Conservation (phyloP, 2,888 invertebrate genomes). For the Pammene fasciana region DNA sequence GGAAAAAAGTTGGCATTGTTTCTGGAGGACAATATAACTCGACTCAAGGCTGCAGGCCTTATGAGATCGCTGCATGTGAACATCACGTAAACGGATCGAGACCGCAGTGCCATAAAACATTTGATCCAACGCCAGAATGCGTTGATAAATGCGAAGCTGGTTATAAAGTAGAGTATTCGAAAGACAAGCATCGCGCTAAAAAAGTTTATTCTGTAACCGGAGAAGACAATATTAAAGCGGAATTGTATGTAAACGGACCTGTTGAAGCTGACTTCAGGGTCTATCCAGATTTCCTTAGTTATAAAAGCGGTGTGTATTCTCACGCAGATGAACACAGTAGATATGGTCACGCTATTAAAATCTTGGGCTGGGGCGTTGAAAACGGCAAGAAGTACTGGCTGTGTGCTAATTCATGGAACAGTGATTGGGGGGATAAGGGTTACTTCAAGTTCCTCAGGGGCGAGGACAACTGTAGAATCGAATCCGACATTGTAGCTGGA, state of each 20-base stretch:
- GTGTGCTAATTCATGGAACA: conserved; percentile 60
- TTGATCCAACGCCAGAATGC: conserved; percentile 91
- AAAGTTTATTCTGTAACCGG: not conserved
- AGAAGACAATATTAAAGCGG: not conserved
- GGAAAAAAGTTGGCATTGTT: conserved; percentile 92
- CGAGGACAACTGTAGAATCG: conserved; percentile 89
- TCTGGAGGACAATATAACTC: conserved; percentile 89
- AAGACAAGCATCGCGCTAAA: conserved; percentile 75
- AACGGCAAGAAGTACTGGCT: conserved; percentile 92
- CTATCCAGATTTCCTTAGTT: conserved; percentile 91
- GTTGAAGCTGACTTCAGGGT: conserved; percentile 90
- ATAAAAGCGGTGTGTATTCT: conserved; percentile 88
- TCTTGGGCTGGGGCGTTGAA: conserved; percentile 95
- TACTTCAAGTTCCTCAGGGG: conserved; percentile 95
- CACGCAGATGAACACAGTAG: conserved; percentile 83
- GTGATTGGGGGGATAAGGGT: conserved; percentile 95
- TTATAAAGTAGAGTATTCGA: conserved; percentile 87
- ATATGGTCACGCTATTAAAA: conserved; percentile 90
- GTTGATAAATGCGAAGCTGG: conserved; percentile 84
- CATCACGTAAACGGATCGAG: not conserved
- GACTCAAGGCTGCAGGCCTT: conserved; percentile 87
- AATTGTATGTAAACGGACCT: not conserved
- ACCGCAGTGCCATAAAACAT: conserved; percentile 78
- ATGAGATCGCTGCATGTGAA: conserved; percentile 86
- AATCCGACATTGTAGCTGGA: conserved; percentile 87